These are phyloP conservation scores for Myiozetetes cayanensis DNA, from an alignment of 2,113 vertebrate species.

Conservation along the genomic window DNA sequence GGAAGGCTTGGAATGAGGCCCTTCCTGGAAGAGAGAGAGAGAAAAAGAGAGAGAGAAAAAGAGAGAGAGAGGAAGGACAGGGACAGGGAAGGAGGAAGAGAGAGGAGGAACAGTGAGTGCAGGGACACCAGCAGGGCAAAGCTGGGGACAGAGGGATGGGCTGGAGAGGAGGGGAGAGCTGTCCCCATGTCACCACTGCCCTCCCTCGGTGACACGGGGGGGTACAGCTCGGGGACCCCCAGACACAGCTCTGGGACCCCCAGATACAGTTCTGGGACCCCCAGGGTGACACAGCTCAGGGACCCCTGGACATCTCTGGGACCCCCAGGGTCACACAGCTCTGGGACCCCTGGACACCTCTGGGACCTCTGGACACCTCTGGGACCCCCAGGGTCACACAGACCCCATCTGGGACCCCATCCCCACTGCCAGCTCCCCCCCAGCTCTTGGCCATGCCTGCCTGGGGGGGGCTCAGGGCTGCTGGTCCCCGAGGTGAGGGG, in stretches of 20 bases:
- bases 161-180: background rate
- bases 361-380: background rate
- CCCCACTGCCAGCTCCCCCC: too few relatives aligned
- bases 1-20: constrained; percentile 63
- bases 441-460: background rate
- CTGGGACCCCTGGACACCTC: too few relatives aligned
- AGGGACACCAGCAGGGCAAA: constrained; percentile 20
- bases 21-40: constrained; percentile 59
- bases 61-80: background rate
- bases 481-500: background rate
- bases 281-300: too few relatives aligned
- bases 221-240: too few relatives aligned
- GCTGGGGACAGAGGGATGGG: background rate
- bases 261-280: too few relatives aligned
- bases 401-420: background rate
- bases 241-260: too few relatives aligned
- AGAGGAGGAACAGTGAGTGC: constrained; percentile 25
- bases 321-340: too few relatives aligned
- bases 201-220: accelerated
- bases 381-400: background rate
- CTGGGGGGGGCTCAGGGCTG: background rate
- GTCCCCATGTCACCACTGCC: accelerated
- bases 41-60: constrained; percentile 35
- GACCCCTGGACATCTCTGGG: too few relatives aligned
- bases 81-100: background rate